Evolutionary conservation across 2,113 vertebrate genomes (phyloP).

Genomic region (Pteronura brasiliensis): DNA sequence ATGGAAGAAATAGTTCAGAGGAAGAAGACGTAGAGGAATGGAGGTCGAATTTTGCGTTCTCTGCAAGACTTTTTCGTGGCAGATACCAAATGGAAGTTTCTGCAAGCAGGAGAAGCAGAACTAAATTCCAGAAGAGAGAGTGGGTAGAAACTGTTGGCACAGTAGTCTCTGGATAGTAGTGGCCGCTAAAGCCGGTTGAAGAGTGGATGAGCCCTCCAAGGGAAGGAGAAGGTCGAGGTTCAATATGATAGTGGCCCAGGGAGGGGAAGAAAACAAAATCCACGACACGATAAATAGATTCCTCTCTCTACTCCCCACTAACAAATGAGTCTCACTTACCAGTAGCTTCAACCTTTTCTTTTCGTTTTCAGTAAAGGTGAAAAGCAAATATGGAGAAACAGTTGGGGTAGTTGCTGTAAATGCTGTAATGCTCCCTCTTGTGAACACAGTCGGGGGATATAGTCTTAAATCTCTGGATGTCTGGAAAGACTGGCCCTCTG

Average conservation of each 20-base stretch:
- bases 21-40: neutral
- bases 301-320: neutral
- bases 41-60: neutral
- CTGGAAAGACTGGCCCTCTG: neutral
- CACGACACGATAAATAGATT: accelerated
- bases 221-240: neutral
- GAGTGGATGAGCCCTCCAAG: neutral
- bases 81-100: neutral
- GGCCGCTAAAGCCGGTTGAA: neutral
- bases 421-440: neutral
- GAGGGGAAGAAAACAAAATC: neutral
- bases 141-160: neutral
- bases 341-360: neutral
- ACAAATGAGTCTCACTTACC: neutral
- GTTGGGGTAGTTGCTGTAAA: too few species aligned
- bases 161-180: neutral
- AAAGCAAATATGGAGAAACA: neutral
- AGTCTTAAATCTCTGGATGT: neutral
- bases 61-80: neutral
- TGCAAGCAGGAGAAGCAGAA: neutral
- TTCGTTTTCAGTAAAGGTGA: neutral
- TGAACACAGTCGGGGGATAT: too few species aligned
- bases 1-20: neutral
- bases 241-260: neutral
- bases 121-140: neutral